Evolutionary conservation across 1,140 invertebrate species (phyloP).

Genomic region (Drosophila takahashii): DNA sequence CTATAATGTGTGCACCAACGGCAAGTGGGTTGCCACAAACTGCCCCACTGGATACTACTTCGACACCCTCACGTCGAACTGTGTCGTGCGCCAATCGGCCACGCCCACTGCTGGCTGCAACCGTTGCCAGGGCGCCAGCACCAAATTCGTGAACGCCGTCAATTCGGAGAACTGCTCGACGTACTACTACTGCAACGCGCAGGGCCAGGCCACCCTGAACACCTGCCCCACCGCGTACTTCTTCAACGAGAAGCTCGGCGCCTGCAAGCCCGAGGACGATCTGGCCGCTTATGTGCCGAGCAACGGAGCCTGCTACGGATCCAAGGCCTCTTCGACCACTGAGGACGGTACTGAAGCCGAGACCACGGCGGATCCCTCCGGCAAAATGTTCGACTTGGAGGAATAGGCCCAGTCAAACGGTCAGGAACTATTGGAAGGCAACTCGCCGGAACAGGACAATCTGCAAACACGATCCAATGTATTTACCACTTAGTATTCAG

Average conservation of each 20-base stretch:
- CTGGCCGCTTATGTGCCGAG: fast-evolving
- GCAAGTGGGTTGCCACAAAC: not conserved
- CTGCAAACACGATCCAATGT: conserved; percentile 9
- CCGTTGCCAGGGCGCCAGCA: conserved; percentile 42
- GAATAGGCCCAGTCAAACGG: not conserved
- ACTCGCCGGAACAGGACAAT: conserved; percentile 8
- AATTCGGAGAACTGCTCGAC: conserved; percentile 7
- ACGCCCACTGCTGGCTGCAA: conserved; percentile 28
- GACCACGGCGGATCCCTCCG: not conserved
- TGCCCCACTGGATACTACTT: conserved; percentile 42
- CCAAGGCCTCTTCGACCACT: not conserved
- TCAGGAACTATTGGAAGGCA: not conserved
- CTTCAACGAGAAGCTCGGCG: conserved; percentile 47
- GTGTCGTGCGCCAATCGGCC: conserved; percentile 17
- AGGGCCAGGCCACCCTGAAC: not conserved
- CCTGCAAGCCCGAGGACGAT: not conserved
- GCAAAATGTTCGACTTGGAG: no score
- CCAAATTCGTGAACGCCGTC: conserved; percentile 44
- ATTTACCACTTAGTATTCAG: conserved; percentile 30
- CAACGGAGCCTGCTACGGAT: conserved; percentile 46
- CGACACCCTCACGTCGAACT: fast-evolving
- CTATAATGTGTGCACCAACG: conserved; percentile 35
- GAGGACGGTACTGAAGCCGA: no score
- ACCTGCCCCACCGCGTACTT: not conserved
- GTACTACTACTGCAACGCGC: conserved; percentile 47